Conservation (phyloP, 2,888 invertebrate species). For the Acrobasis suavella region DNA sequence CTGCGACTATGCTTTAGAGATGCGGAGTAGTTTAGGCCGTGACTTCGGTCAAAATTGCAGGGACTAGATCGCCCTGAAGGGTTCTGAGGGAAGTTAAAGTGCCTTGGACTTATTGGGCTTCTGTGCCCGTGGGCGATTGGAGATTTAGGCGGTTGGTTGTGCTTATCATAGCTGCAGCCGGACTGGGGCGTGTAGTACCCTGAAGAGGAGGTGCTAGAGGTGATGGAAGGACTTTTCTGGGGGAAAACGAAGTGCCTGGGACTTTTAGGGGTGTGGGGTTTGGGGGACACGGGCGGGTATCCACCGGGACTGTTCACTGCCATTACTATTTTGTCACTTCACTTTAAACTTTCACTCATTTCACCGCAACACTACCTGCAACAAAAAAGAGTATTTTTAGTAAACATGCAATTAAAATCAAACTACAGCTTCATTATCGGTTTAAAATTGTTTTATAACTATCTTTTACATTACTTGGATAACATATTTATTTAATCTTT, state of each 20-base stretch:
- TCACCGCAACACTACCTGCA: constrained; percentile 57
- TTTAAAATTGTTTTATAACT: too few relatives aligned
- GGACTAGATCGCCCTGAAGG: constrained; percentile 74
- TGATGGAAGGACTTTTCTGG: constrained; percentile 78
- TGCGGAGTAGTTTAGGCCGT: constrained; percentile 64
- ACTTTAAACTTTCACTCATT: constrained; percentile 50
- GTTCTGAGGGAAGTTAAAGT: constrained; percentile 82
- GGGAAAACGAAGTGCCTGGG: constrained; percentile 81
- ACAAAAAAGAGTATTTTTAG: constrained; percentile 40
- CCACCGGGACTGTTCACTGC: constrained; percentile 83
- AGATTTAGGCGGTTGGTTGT: constrained; percentile 72
- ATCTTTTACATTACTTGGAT: too few relatives aligned
- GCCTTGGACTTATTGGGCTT: constrained; percentile 83
- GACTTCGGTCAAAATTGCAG: constrained; percentile 59
- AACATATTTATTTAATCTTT: too few relatives aligned
- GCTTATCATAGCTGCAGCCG: constrained; percentile 74
- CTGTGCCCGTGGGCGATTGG: constrained; percentile 80
- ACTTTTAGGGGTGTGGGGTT: constrained; percentile 79
- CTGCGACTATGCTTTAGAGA: constrained; percentile 71
- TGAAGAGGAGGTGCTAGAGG: constrained; percentile 79
- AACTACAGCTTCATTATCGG: too few relatives aligned
- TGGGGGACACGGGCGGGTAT: constrained; percentile 81
- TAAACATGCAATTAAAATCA: too few relatives aligned
- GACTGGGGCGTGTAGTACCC: constrained; percentile 82
- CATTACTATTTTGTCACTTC: constrained; percentile 61